These are phyloP conservation scores for Podargus strigoides DNA, from an alignment of 2,797 vertebrate species.

Conservation along the genomic window DNA sequence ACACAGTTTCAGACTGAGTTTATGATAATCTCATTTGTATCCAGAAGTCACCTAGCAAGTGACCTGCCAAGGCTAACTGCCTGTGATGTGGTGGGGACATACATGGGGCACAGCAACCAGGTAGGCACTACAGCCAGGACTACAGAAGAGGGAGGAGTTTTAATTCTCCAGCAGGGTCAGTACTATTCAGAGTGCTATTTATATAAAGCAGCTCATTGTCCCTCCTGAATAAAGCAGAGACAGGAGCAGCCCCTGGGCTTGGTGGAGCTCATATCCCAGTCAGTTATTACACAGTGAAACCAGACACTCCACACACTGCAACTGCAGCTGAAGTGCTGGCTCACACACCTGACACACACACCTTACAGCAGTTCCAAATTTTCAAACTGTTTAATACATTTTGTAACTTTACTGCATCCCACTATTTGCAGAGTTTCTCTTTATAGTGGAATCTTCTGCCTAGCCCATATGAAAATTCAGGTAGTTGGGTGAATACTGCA, in stretches of 20 bases:
- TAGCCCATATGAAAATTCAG: background rate
- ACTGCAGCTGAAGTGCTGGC: background rate
- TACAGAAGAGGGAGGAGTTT: background rate
- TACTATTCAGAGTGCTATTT: background rate
- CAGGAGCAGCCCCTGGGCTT: background rate
- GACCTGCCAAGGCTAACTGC: background rate
- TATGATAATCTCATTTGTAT: background rate
- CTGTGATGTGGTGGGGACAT: rapidly evolving
- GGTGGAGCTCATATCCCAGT: background rate
- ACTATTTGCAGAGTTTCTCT: background rate
- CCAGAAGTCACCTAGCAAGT: background rate
- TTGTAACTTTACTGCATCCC: background rate
- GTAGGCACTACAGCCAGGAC: background rate
- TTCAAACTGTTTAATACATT: background rate
- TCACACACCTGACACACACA: background rate
- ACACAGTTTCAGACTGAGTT: background rate
- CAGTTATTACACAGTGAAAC: background rate
- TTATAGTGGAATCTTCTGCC: background rate
- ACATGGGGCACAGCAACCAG: background rate
- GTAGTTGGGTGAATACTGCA: background rate
- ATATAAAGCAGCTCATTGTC: background rate
- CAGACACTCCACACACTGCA: background rate
- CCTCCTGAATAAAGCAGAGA: background rate
- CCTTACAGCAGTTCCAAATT: background rate
- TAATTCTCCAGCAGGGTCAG: background rate